Conservation (phyloP, 2,888 invertebrate species). For the Operophtera brumata region DNA sequence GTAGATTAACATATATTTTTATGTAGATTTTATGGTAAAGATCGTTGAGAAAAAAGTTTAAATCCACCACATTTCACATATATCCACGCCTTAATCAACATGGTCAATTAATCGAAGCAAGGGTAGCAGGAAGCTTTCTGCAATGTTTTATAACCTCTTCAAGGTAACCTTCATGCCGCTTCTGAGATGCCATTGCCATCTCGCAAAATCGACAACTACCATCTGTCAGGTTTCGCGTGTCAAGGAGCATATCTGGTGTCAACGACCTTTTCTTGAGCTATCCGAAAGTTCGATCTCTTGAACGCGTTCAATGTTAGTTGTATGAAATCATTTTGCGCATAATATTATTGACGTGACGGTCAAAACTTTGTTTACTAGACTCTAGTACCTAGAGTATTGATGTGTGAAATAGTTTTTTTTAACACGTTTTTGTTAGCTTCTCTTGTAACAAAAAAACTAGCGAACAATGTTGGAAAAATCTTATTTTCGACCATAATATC, state of each 20-base stretch:
- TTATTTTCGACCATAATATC: no score
- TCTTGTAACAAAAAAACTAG: no score
- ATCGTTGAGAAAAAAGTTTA: no score
- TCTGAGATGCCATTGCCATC: background rate
- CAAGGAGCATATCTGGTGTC: no score
- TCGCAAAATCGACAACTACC: background rate
- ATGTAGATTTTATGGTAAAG: no score
- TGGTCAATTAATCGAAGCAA: slow-evolving; percentile 8
- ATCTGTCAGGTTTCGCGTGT: background rate
- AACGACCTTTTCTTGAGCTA: slow-evolving; percentile 12
- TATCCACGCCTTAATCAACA: background rate
- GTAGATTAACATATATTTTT: no score
- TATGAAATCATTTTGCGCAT: background rate
- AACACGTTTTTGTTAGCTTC: no score
- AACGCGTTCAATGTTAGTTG: slow-evolving; percentile 6
- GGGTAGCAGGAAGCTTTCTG: slow-evolving; percentile 19
- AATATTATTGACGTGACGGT: background rate
- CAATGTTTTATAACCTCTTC: background rate
- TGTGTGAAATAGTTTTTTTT: no score
- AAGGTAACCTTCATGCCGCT: background rate
- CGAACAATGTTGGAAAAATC: no score
- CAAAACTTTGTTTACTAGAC: no score
- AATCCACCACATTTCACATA: no score
- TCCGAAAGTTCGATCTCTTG: background rate
- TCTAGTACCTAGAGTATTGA: no score